Evolutionary conservation across 2,113 vertebrate species (phyloP).

Genomic region (Pelvicachromis taeniatus): DNA sequence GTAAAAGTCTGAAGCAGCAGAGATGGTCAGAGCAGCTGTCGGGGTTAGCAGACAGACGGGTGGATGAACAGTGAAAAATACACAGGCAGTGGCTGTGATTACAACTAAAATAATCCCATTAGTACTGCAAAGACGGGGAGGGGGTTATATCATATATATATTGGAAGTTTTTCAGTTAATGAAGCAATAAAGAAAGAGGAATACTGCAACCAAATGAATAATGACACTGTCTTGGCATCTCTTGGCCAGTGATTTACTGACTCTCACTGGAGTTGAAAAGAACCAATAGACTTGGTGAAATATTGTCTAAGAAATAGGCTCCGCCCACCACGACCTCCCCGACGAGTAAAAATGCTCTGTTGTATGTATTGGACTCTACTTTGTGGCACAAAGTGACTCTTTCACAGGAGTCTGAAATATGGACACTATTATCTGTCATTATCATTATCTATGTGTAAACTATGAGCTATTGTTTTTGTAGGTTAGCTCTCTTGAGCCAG

Average conservation of each 20-base stretch:
- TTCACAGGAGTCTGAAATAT: neutral
- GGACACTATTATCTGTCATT: neutral
- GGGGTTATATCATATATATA: neutral
- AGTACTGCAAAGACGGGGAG: neutral
- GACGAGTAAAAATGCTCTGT: neutral
- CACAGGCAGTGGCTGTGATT: neutral
- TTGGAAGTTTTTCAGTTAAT: neutral
- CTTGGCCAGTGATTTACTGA: neutral
- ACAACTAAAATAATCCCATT: neutral
- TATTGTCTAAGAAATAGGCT: neutral
- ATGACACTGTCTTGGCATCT: neutral
- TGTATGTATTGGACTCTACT: neutral
- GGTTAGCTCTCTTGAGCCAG: neutral
- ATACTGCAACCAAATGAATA: neutral
- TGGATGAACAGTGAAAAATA: neutral
- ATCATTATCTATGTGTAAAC: neutral
- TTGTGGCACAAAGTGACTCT: neutral
- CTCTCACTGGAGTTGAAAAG: neutral
- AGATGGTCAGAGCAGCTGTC: constrained; percentile 34
- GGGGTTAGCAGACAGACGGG: neutral
- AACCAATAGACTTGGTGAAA: neutral
- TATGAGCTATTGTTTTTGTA: neutral
- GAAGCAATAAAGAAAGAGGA: neutral
- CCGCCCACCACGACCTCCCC: neutral
- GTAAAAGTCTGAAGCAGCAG: constrained; percentile 44